Evolutionary conservation across 2,113 vertebrate genomes (phyloP).

Genomic region (Colius striatus): DNA sequence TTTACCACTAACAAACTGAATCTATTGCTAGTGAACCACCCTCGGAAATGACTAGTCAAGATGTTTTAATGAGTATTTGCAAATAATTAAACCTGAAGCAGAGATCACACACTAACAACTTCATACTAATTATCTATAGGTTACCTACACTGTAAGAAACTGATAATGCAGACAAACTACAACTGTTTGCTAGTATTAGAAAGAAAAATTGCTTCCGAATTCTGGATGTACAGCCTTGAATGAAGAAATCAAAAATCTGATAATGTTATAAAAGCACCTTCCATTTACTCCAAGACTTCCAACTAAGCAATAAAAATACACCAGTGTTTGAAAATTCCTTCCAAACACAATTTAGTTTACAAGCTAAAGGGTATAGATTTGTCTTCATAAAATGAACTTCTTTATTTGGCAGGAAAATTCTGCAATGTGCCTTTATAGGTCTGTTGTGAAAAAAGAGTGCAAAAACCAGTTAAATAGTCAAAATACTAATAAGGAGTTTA

Average conservation of each 20-base stretch:
- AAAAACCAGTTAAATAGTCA: neutral
- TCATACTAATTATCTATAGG: neutral
- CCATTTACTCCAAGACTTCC: neutral
- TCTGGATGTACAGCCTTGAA: neutral
- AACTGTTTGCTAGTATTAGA: neutral
- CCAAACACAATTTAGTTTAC: neutral
- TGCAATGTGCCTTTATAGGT: neutral
- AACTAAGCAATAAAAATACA: neutral
- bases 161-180: neutral
- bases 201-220: neutral
- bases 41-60: neutral
- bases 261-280: neutral
- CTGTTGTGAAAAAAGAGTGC: neutral
- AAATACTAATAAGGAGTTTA: neutral
- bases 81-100: neutral
- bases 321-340: neutral
- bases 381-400: neutral
- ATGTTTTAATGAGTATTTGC: neutral
- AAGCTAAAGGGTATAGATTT: neutral
- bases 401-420: neutral
- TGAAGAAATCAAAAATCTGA: neutral
- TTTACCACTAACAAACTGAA: neutral
- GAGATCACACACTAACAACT: neutral
- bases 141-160: neutral
- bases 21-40: neutral